Conservation (phyloP, 1,140 invertebrate genomes). For the Lordiphosa clarofinis region DNA sequence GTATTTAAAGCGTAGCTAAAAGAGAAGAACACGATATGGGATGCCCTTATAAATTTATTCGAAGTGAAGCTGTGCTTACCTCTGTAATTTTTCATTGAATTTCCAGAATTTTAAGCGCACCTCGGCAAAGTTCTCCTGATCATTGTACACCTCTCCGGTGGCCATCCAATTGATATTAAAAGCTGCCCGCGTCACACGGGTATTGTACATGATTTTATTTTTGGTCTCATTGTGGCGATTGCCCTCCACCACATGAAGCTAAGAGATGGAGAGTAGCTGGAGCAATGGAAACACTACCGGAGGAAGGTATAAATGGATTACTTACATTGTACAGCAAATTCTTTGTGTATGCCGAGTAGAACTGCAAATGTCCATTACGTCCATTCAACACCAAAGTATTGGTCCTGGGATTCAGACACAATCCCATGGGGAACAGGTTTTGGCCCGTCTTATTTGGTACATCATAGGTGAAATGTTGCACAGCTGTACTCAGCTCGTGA, state of each 20-base stretch:
- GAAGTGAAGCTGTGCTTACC: constrained; percentile 81
- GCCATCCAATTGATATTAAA: constrained; percentile 88
- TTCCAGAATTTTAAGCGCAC: constrained; percentile 90
- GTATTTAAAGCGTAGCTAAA: constrained; percentile 87
- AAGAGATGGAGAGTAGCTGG: constrained; percentile 26
- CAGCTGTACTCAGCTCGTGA: constrained; percentile 82
- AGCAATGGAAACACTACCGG: neutral
- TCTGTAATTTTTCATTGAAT: constrained; percentile 83
- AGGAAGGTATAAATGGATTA: constrained; percentile 8
- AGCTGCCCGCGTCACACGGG: constrained; percentile 85
- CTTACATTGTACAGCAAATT: constrained; percentile 88
- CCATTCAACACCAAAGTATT: constrained; percentile 88
- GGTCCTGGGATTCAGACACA: constrained; percentile 85
- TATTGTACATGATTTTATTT: constrained; percentile 82
- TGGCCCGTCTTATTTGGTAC: constrained; percentile 77
- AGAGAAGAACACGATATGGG: neutral
- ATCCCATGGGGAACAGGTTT: constrained; percentile 82
- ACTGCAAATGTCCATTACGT: constrained; percentile 89
- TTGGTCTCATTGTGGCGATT: constrained; percentile 86
- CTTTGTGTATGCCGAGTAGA: constrained; percentile 86
- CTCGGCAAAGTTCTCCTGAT: constrained; percentile 83
- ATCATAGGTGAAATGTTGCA: constrained; percentile 86
- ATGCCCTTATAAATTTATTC: no score
- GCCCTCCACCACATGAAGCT: constrained; percentile 88
- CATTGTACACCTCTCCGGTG: constrained; percentile 86